These are phyloP conservation scores for Ivindomyrus marchei DNA, from an alignment of 2,113 vertebrate genomes.

Conservation along the genomic window DNA sequence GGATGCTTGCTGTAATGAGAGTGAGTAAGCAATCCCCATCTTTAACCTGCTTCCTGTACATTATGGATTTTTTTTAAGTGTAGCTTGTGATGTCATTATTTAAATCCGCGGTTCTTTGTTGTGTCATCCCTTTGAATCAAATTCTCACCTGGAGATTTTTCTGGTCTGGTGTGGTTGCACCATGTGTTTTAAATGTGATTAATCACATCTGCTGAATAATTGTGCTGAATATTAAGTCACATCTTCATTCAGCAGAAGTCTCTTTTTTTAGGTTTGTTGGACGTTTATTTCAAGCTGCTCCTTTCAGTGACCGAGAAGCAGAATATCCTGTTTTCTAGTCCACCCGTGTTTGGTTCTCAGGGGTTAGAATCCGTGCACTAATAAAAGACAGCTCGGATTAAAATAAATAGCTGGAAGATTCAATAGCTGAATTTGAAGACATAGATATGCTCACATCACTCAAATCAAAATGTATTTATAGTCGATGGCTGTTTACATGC, in stretches of 20 bases:
- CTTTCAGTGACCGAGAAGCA: neutral
- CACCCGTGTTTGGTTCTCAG: neutral
- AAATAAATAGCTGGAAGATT: neutral
- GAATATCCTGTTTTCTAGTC: neutral
- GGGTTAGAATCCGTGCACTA: neutral
- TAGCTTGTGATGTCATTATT: neutral
- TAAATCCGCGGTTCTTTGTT: neutral
- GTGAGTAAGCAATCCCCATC: neutral
- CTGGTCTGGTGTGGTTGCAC: neutral
- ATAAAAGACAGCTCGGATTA: neutral
- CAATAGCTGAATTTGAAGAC: neutral
- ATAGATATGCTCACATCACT: neutral
- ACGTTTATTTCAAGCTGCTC: neutral
- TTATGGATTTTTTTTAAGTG: neutral
- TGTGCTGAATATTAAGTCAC: neutral
- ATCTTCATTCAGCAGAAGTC: neutral
- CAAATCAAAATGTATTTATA: neutral
- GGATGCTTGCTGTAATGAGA: neutral
- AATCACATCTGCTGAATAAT: neutral
- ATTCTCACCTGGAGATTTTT: neutral
- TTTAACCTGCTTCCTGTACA: neutral
- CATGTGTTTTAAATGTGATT: neutral
- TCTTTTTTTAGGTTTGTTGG: neutral
- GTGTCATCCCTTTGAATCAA: neutral
- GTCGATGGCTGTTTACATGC: neutral